Base-by-base conservation (phyloP, 37 sponge, comb jelly and placozoan genomes). In the Cladorhizidae sp. region DNA sequence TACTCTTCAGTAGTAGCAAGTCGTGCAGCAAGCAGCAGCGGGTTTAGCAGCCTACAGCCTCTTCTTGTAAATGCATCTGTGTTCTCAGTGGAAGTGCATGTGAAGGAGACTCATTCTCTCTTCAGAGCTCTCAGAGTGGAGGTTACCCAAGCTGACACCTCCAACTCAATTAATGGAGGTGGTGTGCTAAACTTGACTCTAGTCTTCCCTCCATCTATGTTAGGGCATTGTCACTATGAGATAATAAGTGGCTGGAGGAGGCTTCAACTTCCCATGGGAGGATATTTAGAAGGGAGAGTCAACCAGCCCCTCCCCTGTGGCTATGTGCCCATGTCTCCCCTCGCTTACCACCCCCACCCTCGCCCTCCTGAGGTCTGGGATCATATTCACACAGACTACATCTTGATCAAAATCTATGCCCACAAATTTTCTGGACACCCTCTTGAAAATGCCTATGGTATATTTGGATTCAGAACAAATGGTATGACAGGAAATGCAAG, bases 231-330 rank as follows among this genome's bases (percentile, higher is more conserved):
- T 49, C 80, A 79, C 36, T 79, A 79, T 52, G 69, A 79, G 28
- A 23, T 79, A 15, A n/a, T 79, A n/a, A 79, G 40, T 33, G 56
- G 22, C 25, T 55, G 54, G 26, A 51, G 36, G 0, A 23, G 12
- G 0, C 38, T 79, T 0, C 25, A 32, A 8, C 70, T 79, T 3
- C 80, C 80, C 37, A 50, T 29, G 8, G 38, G 21, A 20, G 80
- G 80, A 1, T 5, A 9, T 0, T 23, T 79, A 23, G 12, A 37
- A 21, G 69, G 69, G 50, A 11, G 9, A 23, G 29, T 28, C 37
- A 35, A 67, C 57, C 68, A 51, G 32, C 51, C 74, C 7, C 54
- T 82, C 9, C 83, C 83, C 1, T 62, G 74, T 82, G 83, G 83
- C 15, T 74, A 65, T 32, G 40, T 64, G 0, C 54, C 64, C 56